Conservation (phyloP, 2,797 vertebrate genomes). For the Sebastes cheni region DNA sequence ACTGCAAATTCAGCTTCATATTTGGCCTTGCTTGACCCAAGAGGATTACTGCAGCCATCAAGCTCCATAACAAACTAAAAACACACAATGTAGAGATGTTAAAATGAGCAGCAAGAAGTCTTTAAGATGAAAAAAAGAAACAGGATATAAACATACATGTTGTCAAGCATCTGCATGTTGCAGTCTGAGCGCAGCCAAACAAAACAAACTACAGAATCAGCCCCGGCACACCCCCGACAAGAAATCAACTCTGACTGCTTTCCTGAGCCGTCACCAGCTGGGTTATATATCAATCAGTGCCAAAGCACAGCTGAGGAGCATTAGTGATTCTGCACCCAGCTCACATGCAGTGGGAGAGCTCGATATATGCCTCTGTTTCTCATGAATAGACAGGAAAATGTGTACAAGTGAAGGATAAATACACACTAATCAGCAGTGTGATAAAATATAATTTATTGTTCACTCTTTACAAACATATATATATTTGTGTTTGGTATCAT, state of each 20-base stretch:
- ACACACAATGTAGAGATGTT: neutral
- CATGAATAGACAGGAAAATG: neutral
- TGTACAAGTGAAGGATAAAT: neutral
- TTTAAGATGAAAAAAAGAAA: fast-evolving
- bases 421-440: neutral
- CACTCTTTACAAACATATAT: neutral
- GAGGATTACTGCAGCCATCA: slow-evolving; percentile 52
- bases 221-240: slow-evolving; percentile 1
- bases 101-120: fast-evolving
- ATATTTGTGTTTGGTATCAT: neutral
- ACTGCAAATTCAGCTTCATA: slow-evolving; percentile 38
- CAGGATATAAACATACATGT: slow-evolving; percentile 50
- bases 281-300: slow-evolving; percentile 40
- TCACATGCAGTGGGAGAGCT: neutral
- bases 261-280: neutral
- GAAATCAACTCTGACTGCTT: slow-evolving; percentile 35
- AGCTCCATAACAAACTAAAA: slow-evolving; percentile 68
- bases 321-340: slow-evolving; percentile 7
- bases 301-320: slow-evolving; percentile 46
- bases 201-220: slow-evolving; percentile 1
- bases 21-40: slow-evolving; percentile 61
- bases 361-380: neutral
- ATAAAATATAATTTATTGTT: slow-evolving; percentile 37
- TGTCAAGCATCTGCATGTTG: slow-evolving; percentile 50
- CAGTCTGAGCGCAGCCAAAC: slow-evolving; percentile 17